Evolutionary conservation across 2,113 vertebrate species (phyloP), one percentile per base, ranked within the genome.

Genomic region (Bubo blakistoni): DNA sequence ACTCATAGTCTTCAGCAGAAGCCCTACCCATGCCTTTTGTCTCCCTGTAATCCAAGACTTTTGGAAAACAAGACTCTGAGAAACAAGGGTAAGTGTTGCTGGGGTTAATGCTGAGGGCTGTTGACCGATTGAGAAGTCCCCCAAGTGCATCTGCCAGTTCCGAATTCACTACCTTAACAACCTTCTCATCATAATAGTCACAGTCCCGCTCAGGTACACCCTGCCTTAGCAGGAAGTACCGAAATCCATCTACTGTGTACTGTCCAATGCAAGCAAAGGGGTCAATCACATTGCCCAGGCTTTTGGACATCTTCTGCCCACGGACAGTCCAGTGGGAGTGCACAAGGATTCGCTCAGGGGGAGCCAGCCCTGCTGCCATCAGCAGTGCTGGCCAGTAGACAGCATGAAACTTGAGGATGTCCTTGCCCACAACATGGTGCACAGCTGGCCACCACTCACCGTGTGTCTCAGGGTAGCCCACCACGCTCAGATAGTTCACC

Each of bases 291-390:
- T 99, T 99, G 22, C 99, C 99, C 87, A 99, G 80, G 97, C 99
- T 99, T 95, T 99, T 99, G 52, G 99, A 99, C 99, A 99, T 99
- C 97, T 99, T 99, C 94, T 98, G 99, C 29, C 99, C 99, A 29
- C 52, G 95, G 6, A 99, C 99, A 0, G 99, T 99, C 99, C 99
- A 99, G 95, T 99, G 99, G 13, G 99, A 99, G 80, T 99, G 99
- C 47, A 99, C 99, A 17, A 97, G 95, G 90, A 99, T 98, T 4
- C 96, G 97, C 92, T 94, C 97, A 0, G 99, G 99, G 13, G 98
- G 98, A 1, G 98, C 97, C 91, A 99, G 92, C 17, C 98, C 99
- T 0, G 98, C 99, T 0, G 98, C 99, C 36, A 99, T 93, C 30
- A 99, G 99, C 79, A 99, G 98, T 1, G 99, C 98, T 0, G 99